phyloP scores from a whole-genome alignment of 2,113 vertebrate species.

The Penelope pileata region DNA sequence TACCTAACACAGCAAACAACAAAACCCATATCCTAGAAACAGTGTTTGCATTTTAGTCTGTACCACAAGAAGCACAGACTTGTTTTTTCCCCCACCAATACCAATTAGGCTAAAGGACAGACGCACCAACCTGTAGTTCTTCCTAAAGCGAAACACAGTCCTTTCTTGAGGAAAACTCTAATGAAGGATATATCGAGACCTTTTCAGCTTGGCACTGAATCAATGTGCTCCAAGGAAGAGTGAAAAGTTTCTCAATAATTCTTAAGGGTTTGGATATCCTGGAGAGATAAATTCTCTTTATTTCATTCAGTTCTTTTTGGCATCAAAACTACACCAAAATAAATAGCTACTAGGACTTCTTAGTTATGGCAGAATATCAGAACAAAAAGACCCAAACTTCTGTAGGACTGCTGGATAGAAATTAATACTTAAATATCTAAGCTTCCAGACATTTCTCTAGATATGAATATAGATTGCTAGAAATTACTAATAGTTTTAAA shows the following conservation, averaged over 20 bases:
- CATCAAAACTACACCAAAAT: neutral
- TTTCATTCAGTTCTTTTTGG: neutral
- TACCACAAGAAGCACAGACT: neutral
- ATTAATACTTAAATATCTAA: neutral
- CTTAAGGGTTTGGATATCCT: neutral
- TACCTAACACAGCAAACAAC: neutral
- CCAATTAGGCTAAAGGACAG: neutral
- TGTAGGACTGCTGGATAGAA: neutral
- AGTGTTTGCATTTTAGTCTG: neutral
- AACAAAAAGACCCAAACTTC: neutral
- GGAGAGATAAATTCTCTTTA: neutral
- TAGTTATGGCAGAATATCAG: neutral
- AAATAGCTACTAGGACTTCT: neutral
- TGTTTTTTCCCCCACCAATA: neutral
- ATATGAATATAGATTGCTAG: neutral
- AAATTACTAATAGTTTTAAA: neutral
- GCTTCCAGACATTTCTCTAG: neutral
- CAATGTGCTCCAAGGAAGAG: neutral
- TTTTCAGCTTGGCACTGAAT: neutral
- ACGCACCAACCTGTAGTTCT: neutral
- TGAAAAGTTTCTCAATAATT: neutral
- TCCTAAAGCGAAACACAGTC: neutral
- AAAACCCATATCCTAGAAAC: neutral
- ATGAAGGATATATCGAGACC: neutral
- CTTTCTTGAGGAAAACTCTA: neutral